phyloP scores from a whole-genome alignment of 1,140 invertebrate genomes.

The Trichoplusia ni region DNA sequence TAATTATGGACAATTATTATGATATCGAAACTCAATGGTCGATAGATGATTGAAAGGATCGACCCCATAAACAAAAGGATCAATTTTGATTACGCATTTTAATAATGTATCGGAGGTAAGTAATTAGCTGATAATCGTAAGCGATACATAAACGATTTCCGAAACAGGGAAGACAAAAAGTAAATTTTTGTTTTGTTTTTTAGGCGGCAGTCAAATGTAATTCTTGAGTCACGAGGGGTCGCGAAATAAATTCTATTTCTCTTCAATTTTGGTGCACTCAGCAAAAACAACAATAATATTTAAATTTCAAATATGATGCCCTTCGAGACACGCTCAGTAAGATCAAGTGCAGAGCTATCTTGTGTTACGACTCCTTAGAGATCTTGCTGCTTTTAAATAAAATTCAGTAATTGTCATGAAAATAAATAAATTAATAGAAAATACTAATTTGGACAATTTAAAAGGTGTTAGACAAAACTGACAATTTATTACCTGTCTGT shows the following conservation, averaged over 20 bases:
- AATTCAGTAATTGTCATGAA: neutral
- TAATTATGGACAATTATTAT: constrained; percentile 82
- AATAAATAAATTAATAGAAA: constrained; percentile 12
- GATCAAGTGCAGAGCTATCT: constrained; percentile 38
- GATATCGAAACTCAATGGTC: constrained; percentile 77
- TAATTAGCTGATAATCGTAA: constrained; percentile 74
- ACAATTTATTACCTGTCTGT: constrained; percentile 38
- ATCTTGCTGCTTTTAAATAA: constrained; percentile 4
- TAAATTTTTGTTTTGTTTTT: constrained; percentile 24
- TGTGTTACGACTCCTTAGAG: constrained; percentile 24
- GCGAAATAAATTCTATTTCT: constrained; percentile 72
- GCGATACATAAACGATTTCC: constrained; percentile 50
- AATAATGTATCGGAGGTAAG: constrained; percentile 60
- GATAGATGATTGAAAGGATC: constrained; percentile 81
- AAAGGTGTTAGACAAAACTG: constrained; percentile 39
- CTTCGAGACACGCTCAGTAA: constrained; percentile 49
- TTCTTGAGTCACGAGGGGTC: constrained; percentile 56
- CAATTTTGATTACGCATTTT: constrained; percentile 78
- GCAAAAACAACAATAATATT: constrained; percentile 77
- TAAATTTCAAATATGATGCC: constrained; percentile 68
- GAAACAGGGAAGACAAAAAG: constrained; percentile 20
- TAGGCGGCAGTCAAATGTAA: constrained; percentile 48
- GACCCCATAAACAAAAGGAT: constrained; percentile 80
- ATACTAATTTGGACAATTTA: constrained; percentile 32
- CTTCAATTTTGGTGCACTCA: constrained; percentile 76